Base-by-base conservation (phyloP, 2,797 vertebrate genomes). In the Petrocephalus schoutedeni region DNA sequence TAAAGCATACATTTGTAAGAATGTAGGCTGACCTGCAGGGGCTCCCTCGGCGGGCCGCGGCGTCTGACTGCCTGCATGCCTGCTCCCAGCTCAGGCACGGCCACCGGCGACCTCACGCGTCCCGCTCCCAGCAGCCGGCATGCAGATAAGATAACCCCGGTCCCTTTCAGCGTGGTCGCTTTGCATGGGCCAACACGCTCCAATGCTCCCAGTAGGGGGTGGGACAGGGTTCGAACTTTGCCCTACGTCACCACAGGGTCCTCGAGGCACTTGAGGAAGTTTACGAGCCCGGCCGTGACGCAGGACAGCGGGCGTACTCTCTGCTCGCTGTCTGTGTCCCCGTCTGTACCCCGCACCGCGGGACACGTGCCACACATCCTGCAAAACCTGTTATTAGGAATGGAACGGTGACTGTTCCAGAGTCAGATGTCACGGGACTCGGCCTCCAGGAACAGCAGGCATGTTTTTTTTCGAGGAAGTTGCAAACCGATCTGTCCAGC, bases 141-240 rank as follows among this genome's bases (percentile, higher is more conserved):
- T 32, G 8, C 23, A 61, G 53, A 86, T 59, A 41, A 86, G 85
- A 86, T 86, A 86, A 86, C 32, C 85, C 19, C 84, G 36, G 54
- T 36, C 51, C 54, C 19, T 41, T 41, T 16, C 16, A 59, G 53
- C 4, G 16, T 10, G 5, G 28, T 32, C 12, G 36, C 77, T 88
- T 88, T 80, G 54, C 41, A 32, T n/a, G 19, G 14, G 57, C 14
- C 14, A 12, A 16, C 21, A 74, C 21, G 8, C 56, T 83, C 74
- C 45, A 61, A 84, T 51, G 36, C 23, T n/a, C 49, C 41, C 77
- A 32, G 64, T 49, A 41, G 36, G 36, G 36, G 36, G n/a, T 41
- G 71, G 53, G 12, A 1, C 23, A 49, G 61, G 23, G 21, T 4
- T 51, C 8, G 21, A 61, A 8, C 59, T 41, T 59, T 67, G 59